Percentiles rank a stretch among this genome's conserved stretches.
phyloP scores from a whole-genome alignment of 2,113 vertebrate species.

The Ascaphus truei region DNA sequence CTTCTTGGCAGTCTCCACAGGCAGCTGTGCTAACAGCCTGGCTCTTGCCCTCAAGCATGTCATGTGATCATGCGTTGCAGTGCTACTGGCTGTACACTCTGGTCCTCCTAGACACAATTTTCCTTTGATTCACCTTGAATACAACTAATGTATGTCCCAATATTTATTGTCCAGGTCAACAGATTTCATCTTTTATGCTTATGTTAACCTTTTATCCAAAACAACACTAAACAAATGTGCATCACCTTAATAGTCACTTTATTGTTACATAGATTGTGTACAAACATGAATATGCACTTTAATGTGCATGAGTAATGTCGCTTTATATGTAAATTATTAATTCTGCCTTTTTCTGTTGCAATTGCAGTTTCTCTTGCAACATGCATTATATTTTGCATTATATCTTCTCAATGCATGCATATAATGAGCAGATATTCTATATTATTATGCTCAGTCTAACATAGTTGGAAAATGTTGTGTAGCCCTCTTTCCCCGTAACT shows the following conservation, averaged over 20 bases:
- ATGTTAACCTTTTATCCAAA: conserved; percentile 9
- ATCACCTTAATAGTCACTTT: conserved; percentile 13
- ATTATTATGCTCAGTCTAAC: conserved; percentile 24
- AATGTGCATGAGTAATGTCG: conserved; percentile 28
- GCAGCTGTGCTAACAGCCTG: conserved; percentile 44
- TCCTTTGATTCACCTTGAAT: conserved; percentile 60
- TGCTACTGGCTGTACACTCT: conserved; percentile 31
- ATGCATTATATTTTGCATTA: conserved; percentile 34
- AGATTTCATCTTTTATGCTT: conserved; percentile 7
- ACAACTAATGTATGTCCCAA: neutral
- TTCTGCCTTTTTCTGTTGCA: conserved; percentile 26
- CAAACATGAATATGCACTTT: conserved; percentile 9
- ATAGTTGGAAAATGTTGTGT: neutral
- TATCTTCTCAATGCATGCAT: conserved; percentile 14
- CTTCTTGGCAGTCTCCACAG: conserved; percentile 41
- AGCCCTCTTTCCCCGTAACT: too few relatives aligned
- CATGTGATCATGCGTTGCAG: conserved; percentile 26
- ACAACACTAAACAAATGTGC: neutral
- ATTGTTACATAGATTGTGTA: conserved; percentile 12
- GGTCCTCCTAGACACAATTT: conserved; percentile 48
- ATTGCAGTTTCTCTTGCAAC: conserved; percentile 41
- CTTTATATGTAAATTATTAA: conserved; percentile 33
- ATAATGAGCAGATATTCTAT: conserved; percentile 19
- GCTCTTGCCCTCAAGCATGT: conserved; percentile 40
- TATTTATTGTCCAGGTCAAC: conserved; percentile 10